These are phyloP conservation scores for Shinisaurus crocodilurus DNA, from an alignment of 2,113 vertebrate genomes.

Conservation along the genomic window DNA sequence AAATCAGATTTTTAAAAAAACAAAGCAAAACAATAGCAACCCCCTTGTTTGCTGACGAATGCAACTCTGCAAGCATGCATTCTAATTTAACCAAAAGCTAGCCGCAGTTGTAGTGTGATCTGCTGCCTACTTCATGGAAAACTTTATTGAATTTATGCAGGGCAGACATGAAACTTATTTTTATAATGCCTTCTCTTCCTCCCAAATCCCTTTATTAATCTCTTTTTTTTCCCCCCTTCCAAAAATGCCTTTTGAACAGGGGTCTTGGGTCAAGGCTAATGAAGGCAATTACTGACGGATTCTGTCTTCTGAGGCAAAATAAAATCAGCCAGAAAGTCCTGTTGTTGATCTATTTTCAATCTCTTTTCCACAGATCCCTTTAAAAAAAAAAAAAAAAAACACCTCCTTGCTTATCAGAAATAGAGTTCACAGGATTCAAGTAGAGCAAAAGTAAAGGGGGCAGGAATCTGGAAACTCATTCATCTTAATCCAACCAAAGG, in stretches of 20 bases:
- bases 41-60: background rate
- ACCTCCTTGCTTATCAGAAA: slow-evolving; percentile 59
- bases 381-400: background rate
- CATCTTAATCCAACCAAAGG: slow-evolving; percentile 72
- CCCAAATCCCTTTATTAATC: slow-evolving; percentile 51
- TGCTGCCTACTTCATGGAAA: background rate
- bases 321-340: slow-evolving; percentile 46
- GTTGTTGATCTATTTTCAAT: slow-evolving; percentile 57
- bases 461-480: slow-evolving; percentile 69
- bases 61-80: background rate
- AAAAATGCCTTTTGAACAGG: slow-evolving; percentile 42
- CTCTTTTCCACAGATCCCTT: slow-evolving; percentile 43
- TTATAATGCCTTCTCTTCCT: slow-evolving; percentile 34
- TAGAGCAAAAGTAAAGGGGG: slow-evolving; percentile 68
- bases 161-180: slow-evolving; percentile 24
- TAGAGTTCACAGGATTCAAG: slow-evolving; percentile 57
- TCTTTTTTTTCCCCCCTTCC: background rate
- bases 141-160: background rate
- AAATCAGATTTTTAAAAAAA: background rate
- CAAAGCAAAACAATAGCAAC: background rate
- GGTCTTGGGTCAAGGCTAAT: slow-evolving; percentile 55
- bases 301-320: slow-evolving; percentile 45
- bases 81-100: background rate
- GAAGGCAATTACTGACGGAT: slow-evolving; percentile 50
- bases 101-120: background rate